Evolutionary conservation across 2,888 invertebrate genomes (phyloP), one percentile per base, ranked within the genome.

Genomic region (Heliconius ethilla): DNA sequence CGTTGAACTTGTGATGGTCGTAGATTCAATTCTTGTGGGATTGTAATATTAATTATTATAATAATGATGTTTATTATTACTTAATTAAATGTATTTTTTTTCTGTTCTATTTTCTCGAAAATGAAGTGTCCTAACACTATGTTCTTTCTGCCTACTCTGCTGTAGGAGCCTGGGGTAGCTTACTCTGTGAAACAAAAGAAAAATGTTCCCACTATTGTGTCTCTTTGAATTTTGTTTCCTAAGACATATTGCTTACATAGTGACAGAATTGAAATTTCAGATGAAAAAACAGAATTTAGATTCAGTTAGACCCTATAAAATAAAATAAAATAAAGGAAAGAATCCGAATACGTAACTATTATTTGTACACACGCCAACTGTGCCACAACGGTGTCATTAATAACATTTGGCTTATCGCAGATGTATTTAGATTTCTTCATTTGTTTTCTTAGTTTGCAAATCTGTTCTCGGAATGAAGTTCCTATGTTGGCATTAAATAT

Each of bases 391-490:
- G 65, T 18, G 18, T 67, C 37, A 40, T 67, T 67, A 67, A 67
- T 67, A 67, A 67, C n/a, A 67, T 40, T 70, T 55, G 70, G 67
- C 40, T 72, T 72, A 59, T 72, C 72, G 59, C 33, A 59, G 72
- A 72, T 72, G 33, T 37, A 22, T 72, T 59, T 33, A 33, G 40
- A 74, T 74, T 74, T 74, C 63, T 25, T 45, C 74, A 74, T 74
- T 63, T 74, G 74, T 74, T 74, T 74, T 62, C 74, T 74, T 40
- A 63, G 25, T 40, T 62, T 27, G 72, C 76, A 72, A 25, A 66
- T 72, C 72, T 9, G 55, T 77, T 72, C 76, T 77, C 13, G 70
- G 76, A 77, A 77, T 15, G 37, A 55, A 51, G 55, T 27, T 29
- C 29, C 33, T 55, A 55, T 33, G 37, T 37, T 66, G 70, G 65